phyloP scores from a whole-genome alignment of 2,113 vertebrate genomes.

The Protobothrops flavoviridis region DNA sequence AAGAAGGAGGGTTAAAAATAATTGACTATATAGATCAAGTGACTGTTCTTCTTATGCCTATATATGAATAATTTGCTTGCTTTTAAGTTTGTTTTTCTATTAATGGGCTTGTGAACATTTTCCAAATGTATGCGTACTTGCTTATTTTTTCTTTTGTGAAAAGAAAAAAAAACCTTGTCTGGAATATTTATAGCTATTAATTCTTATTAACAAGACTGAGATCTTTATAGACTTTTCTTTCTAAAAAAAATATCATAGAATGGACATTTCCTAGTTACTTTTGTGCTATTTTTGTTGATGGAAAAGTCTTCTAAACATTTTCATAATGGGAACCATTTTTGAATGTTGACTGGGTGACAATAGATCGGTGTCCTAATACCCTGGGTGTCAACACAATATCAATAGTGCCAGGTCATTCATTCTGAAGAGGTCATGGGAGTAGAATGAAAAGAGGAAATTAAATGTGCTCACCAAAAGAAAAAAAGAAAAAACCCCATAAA shows the following conservation, averaged over 20 bases:
- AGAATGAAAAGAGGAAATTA: slow-evolving; percentile 71
- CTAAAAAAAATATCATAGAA: slow-evolving; percentile 24
- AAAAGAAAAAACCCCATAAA: slow-evolving; percentile 23
- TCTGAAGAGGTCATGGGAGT: slow-evolving; percentile 49
- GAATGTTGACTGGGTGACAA: slow-evolving; percentile 36
- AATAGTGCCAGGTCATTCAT: slow-evolving; percentile 51
- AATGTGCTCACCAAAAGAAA: slow-evolving; percentile 62
- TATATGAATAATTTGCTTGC: not conserved
- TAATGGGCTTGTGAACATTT: not conserved
- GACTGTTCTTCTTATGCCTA: not conserved
- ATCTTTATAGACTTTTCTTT: not conserved
- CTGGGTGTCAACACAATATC: slow-evolving; percentile 48
- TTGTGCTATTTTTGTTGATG: slow-evolving; percentile 5
- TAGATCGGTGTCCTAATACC: slow-evolving; percentile 28
- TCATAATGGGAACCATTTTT: slow-evolving; percentile 49
- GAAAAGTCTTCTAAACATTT: slow-evolving; percentile 37
- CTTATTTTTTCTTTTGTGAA: not conserved
- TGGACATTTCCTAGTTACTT: slow-evolving; percentile 42
- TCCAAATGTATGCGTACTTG: not conserved
- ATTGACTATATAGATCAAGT: not conserved
- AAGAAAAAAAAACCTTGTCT: not conserved
- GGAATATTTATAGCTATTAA: slow-evolving; percentile 16
- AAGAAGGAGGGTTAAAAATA: not conserved
- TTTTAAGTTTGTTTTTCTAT: not conserved
- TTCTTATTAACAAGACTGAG: not conserved